Evolutionary conservation across 2,797 vertebrate species (phyloP).

Genomic region (Labroides dimidiatus): DNA sequence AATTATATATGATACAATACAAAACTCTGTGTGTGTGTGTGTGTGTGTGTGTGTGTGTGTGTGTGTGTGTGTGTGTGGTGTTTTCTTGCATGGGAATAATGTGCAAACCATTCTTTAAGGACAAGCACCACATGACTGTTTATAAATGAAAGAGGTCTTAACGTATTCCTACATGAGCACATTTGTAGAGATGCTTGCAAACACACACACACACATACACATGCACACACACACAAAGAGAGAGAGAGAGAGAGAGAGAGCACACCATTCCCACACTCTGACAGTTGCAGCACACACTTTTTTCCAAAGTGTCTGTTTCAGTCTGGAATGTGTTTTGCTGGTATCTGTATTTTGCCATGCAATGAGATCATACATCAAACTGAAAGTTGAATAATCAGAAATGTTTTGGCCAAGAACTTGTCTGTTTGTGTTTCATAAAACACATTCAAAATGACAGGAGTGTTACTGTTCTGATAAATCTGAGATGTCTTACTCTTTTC

Average conservation of each 20-base stretch:
- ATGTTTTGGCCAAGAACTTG: constrained; percentile 35
- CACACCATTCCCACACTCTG: too few species aligned
- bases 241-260: too few species aligned
- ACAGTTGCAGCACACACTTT: constrained; percentile 8
- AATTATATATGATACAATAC: constrained; percentile 26
- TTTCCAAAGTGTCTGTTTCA: constrained; percentile 58
- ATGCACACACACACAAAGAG: background rate
- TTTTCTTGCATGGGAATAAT: background rate
- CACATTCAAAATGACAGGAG: constrained; percentile 14
- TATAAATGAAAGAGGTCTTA: constrained; percentile 62
- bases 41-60: too few species aligned
- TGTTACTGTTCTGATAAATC: constrained; percentile 38
- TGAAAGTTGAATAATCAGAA: constrained; percentile 48
- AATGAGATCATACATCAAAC: constrained; percentile 46
- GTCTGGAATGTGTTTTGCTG: too few species aligned
- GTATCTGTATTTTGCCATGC: constrained; percentile 3
- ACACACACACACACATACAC: constrained; percentile 1
- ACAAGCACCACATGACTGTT: constrained; percentile 65
- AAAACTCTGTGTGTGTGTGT: too few species aligned
- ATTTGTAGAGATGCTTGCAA: background rate
- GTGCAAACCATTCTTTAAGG: constrained; percentile 71
- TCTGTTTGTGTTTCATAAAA: constrained; percentile 27
- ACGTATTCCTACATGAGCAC: background rate
- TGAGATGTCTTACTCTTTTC: constrained; percentile 22
- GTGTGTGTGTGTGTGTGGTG: too few species aligned